These are phyloP conservation scores for Oriolus oriolus DNA, from an alignment of 2,113 vertebrate species.

Conservation along the genomic window DNA sequence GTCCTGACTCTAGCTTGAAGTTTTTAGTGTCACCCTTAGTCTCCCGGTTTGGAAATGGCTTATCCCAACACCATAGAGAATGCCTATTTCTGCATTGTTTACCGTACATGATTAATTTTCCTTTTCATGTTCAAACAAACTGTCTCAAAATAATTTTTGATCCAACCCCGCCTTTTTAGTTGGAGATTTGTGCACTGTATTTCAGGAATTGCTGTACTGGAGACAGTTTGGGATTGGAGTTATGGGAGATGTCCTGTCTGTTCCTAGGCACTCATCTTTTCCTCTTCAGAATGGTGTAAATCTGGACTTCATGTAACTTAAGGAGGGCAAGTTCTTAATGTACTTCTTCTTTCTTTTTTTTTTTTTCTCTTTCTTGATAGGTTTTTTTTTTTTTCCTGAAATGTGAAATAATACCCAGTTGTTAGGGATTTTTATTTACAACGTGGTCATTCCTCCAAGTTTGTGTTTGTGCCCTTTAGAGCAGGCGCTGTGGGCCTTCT, in stretches of 20 bases:
- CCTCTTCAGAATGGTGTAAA: not conserved
- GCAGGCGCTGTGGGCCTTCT: not conserved
- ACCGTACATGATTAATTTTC: not conserved
- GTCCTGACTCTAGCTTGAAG: not conserved
- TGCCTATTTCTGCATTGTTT: not conserved
- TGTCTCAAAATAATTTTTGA: not conserved
- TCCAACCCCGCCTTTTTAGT: not conserved
- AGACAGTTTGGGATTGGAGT: not conserved
- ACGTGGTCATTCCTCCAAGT: not conserved
- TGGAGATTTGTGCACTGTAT: conserved; percentile 9
- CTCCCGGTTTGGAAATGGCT: not conserved
- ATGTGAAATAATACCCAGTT: not conserved
- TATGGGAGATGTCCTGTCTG: not conserved
- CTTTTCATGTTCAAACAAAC: not conserved
- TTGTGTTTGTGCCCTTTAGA: not conserved
- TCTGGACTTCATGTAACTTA: not conserved
- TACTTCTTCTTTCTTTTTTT: not conserved
- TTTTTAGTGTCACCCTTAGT: not conserved
- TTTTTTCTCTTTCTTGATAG: not conserved
- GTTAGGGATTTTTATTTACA: not conserved
- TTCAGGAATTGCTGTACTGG: conserved; percentile 14
- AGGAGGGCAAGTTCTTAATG: not conserved
- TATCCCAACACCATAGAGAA: not conserved
- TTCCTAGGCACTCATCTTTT: not conserved
- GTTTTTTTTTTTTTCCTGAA: not conserved